Conservation (phyloP, 1,140 invertebrate species). For the Calephelis virginiensis region DNA sequence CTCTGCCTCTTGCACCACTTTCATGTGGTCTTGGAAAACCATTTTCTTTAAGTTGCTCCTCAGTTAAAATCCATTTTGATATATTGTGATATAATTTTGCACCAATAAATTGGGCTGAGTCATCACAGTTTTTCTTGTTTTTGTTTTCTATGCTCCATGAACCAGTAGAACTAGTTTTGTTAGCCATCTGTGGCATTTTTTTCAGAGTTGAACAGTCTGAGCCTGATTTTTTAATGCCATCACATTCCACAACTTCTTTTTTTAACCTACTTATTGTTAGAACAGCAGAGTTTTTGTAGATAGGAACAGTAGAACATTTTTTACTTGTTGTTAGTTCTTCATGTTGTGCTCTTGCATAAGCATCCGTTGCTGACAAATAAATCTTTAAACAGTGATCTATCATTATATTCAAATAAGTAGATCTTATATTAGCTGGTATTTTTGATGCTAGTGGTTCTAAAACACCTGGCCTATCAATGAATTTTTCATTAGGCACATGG, state of each 20-base stretch:
- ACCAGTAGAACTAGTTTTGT: conserved; percentile 43
- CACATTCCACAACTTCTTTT: conserved; percentile 82
- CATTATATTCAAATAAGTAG: conserved; percentile 91
- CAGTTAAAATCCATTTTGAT: conserved; percentile 80
- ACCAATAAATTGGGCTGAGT: conserved; percentile 75
- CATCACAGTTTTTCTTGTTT: conserved; percentile 71
- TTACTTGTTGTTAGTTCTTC: conserved; percentile 90
- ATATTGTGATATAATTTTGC: conserved; percentile 78
- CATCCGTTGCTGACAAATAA: conserved; percentile 84
- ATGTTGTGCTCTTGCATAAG: conserved; percentile 84
- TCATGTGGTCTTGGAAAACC: conserved; percentile 89
- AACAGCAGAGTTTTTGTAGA: conserved; percentile 92
- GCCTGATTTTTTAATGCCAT: conserved; percentile 63
- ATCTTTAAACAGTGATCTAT: conserved; percentile 92
- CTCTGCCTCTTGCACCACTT: conserved; percentile 80
- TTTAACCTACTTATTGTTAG: conserved; percentile 87
- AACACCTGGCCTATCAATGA: conserved; percentile 75
- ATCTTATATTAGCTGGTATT: conserved; percentile 90
- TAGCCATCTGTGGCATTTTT: conserved; percentile 37
- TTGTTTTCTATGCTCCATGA: conserved; percentile 86
- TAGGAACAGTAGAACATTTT: conserved; percentile 86
- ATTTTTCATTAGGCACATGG: conserved; percentile 80
- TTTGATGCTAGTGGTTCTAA: conserved; percentile 87
- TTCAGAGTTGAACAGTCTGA: conserved; percentile 43
- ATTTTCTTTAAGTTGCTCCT: conserved; percentile 89